Evolutionary conservation across 2,888 invertebrate genomes (phyloP).

Genomic region (Actias luna): DNA sequence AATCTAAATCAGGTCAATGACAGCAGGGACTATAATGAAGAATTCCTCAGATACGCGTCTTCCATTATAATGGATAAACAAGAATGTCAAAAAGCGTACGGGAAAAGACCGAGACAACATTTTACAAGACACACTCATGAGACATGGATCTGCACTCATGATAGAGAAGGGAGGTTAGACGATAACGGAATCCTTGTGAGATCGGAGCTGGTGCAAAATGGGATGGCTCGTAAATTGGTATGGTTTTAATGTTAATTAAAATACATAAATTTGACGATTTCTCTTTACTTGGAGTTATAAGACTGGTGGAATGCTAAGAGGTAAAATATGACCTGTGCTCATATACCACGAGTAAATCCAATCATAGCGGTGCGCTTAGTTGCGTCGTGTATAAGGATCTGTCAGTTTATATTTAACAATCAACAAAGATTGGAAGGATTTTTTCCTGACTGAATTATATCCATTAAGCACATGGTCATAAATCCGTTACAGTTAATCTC

Average conservation of each 20-base stretch:
- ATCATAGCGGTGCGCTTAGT: too few relatives aligned
- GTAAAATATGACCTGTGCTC: too few relatives aligned
- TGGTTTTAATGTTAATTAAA: not conserved
- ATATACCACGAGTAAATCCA: too few relatives aligned
- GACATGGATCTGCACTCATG: constrained; percentile 16
- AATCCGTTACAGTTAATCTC: too few relatives aligned
- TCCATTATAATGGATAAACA: constrained; percentile 28
- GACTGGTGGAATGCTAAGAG: too few relatives aligned
- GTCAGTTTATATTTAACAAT: too few relatives aligned
- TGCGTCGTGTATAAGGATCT: too few relatives aligned
- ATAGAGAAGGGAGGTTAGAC: constrained; percentile 12
- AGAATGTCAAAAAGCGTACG: constrained; percentile 22
- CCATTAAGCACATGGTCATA: too few relatives aligned
- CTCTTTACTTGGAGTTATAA: too few relatives aligned
- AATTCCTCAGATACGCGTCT: constrained; percentile 29
- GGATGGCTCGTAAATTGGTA: constrained; percentile 3
- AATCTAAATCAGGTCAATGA: constrained; percentile 25
- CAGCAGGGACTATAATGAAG: constrained; percentile 26
- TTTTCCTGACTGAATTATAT: too few relatives aligned
- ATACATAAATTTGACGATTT: too few relatives aligned
- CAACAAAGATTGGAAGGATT: too few relatives aligned
- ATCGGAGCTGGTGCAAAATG: not conserved
- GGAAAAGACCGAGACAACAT: not conserved
- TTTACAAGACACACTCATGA: not conserved
- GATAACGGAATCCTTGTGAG: constrained; percentile 15